Percentiles rank a stretch among this genome's conserved stretches.
These are phyloP conservation scores for Megastigmus dorsalis DNA, from an alignment of 2,888 invertebrate species.

Conservation along the genomic window DNA sequence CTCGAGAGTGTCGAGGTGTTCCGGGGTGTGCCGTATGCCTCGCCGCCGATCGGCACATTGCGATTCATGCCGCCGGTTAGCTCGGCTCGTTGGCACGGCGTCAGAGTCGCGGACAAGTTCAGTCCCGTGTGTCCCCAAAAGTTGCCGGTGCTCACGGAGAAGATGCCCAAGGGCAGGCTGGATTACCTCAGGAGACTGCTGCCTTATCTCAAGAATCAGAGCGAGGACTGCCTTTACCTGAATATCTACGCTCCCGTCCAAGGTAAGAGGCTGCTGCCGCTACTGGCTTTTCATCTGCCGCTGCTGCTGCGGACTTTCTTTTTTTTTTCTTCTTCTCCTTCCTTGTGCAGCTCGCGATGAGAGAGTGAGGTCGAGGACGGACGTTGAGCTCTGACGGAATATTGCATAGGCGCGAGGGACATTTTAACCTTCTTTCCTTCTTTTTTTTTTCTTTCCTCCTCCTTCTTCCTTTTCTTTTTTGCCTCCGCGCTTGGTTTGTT, in stretches of 20 bases:
- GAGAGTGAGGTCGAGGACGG: no score
- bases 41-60: slow-evolving; percentile 90
- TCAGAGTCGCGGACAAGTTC: slow-evolving; percentile 90
- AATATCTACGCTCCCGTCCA: slow-evolving; percentile 97
- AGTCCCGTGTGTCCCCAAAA: slow-evolving; percentile 95
- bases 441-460: no score
- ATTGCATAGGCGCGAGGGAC: no score
- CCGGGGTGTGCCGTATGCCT: slow-evolving; percentile 95
- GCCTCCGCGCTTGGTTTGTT: no score
- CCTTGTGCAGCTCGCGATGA: no score
- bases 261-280: slow-evolving; percentile 83
- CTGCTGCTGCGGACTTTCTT: no score
- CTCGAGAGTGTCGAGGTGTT: slow-evolving; percentile 94
- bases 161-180: slow-evolving; percentile 91
- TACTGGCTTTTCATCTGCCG: no score
- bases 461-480: no score
- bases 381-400: no score
- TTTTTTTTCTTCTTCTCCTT: no score
- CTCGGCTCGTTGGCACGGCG: slow-evolving; percentile 93
- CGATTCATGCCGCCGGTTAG: slow-evolving; percentile 98
- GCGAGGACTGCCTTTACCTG: slow-evolving; percentile 97
- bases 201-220: slow-evolving; percentile 92
- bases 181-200: slow-evolving; percentile 92
- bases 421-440: not conserved
- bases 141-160: slow-evolving; percentile 88